phyloP scores from a whole-genome alignment of 2,888 invertebrate genomes.

The Quadriops clusia region DNA sequence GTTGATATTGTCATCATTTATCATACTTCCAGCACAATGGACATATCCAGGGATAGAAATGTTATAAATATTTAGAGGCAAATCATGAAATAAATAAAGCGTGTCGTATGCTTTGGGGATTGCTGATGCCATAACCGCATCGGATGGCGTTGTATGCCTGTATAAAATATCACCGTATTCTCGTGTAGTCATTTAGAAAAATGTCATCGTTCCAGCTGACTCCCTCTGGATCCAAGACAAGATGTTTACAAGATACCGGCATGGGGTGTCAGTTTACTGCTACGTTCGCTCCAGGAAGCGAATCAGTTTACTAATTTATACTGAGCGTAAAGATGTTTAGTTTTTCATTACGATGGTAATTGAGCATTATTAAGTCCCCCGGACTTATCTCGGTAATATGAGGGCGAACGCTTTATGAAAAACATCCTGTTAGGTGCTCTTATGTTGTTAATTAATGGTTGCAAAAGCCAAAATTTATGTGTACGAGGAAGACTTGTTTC shows the following conservation, averaged over 20 bases:
- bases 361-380: conserved; percentile 5
- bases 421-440: too few relatives aligned
- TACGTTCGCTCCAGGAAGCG: conserved; percentile 12
- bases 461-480: too few relatives aligned
- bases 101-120: conserved; percentile 15
- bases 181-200: conserved; percentile 23
- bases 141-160: conserved; percentile 14
- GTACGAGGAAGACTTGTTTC: too few relatives aligned
- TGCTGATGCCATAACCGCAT: conserved; percentile 16
- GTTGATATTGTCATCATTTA: conserved; percentile 29
- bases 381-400: too few relatives aligned
- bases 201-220: conserved; percentile 19
- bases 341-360: conserved; percentile 13
- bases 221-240: conserved; percentile 18
- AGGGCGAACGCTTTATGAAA: too few relatives aligned
- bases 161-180: conserved; percentile 21
- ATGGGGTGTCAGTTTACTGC: conserved; percentile 12
- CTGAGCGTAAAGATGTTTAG: conserved; percentile 13
- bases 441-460: too few relatives aligned
- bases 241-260: conserved; percentile 20
- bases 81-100: conserved; percentile 31
- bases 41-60: conserved; percentile 29
- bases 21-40: conserved; percentile 27
- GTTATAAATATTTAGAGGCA: conserved; percentile 34
- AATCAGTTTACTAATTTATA: conserved; percentile 18